These are phyloP conservation scores for Heliconius nattereri DNA, from an alignment of 1,140 invertebrate genomes.

Conservation along the genomic window DNA sequence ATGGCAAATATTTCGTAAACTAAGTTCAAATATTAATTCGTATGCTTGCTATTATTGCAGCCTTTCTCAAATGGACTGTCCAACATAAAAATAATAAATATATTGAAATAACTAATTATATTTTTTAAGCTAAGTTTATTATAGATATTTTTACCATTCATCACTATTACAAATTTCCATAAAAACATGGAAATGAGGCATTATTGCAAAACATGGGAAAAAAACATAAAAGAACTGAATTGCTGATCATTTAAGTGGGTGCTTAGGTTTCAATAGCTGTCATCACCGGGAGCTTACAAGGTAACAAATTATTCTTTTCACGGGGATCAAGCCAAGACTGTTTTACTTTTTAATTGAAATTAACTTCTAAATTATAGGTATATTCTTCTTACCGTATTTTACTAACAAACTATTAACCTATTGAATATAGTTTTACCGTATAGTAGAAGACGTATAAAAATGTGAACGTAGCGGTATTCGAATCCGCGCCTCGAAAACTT, in stretches of 20 bases:
- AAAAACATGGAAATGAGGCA: neutral
- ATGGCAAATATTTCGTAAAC: neutral
- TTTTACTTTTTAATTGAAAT: neutral
- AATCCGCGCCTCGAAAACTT: too few relatives aligned
- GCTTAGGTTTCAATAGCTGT: neutral
- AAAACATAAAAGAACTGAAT: neutral
- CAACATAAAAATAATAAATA: too few relatives aligned
- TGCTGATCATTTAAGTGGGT: constrained; percentile 14
- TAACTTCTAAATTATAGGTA: too few relatives aligned
- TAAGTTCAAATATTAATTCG: too few relatives aligned
- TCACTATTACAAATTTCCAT: neutral
- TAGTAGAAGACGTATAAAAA: neutral
- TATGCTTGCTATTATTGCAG: too few relatives aligned
- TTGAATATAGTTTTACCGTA: too few relatives aligned
- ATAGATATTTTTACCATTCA: neutral
- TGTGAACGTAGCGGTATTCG: too few relatives aligned
- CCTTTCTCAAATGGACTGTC: too few relatives aligned
- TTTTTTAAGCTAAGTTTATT: neutral
- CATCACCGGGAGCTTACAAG: neutral
- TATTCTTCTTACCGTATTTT: too few relatives aligned
- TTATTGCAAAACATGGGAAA: neutral
- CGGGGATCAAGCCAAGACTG: neutral
- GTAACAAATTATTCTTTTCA: neutral
- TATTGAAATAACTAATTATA: neutral
- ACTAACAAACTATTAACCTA: too few relatives aligned